phyloP scores from a whole-genome alignment of 2,888 invertebrate genomes.

The Neria commutata region DNA sequence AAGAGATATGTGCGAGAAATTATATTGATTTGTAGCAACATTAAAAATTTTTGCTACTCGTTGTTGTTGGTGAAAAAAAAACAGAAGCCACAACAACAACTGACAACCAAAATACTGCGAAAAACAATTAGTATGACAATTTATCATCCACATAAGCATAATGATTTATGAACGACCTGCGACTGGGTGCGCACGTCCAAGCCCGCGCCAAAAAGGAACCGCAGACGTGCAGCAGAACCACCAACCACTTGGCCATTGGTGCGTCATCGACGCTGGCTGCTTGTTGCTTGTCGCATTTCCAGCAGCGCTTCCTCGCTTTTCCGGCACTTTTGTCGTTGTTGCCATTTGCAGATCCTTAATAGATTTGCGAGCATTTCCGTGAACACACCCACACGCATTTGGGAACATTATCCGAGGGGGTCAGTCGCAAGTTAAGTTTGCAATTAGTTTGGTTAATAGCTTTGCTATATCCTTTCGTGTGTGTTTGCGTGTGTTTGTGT shows the following conservation, averaged over 20 bases:
- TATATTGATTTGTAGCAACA: too few relatives aligned
- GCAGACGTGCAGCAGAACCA: background rate
- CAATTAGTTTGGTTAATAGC: conserved; percentile 1
- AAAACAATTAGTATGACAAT: conserved; percentile 57
- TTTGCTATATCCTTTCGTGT: background rate
- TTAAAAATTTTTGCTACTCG: too few relatives aligned
- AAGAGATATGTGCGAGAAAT: too few relatives aligned
- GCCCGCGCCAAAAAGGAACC: too few relatives aligned
- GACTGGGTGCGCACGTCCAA: background rate
- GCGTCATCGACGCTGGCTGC: conserved; percentile 35
- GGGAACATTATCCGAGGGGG: background rate
- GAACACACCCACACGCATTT: background rate
- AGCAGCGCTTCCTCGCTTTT: background rate
- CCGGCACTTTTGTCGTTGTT: conserved; percentile 11
- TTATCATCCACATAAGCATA: conserved; percentile 49
- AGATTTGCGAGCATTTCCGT: conserved; percentile 39
- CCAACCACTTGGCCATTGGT: conserved; percentile 44
- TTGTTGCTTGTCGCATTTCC: conserved; percentile 31
- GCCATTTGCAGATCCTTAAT: conserved; percentile 43
- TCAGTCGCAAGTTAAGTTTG: background rate
- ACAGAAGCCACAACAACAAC: background rate
- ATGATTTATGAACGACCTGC: conserved; percentile 46
- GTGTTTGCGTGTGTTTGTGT: too few relatives aligned
- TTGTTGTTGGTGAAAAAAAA: too few relatives aligned
- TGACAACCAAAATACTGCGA: conserved; percentile 28